Base-by-base conservation (phyloP, 2,797 vertebrate species). In the Denticeps clupeoides region DNA sequence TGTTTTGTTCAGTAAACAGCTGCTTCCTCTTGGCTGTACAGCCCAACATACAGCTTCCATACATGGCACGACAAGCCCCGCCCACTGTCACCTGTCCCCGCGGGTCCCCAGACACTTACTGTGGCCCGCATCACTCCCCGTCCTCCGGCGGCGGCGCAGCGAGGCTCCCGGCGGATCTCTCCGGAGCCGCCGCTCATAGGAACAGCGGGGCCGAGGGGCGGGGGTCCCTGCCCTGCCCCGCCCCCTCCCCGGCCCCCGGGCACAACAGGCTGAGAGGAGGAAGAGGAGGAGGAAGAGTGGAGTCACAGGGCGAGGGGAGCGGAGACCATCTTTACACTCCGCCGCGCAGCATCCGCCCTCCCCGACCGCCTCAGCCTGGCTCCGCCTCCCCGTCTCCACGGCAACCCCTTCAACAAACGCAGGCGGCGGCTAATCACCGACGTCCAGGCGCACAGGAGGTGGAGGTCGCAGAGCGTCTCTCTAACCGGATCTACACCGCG, bases 331-430 rank as follows among this genome's bases (percentile, higher is more conserved):
- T 67, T 77, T 73, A 73, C 71, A 59, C 45, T 51, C 40, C 51
- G 65, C 38, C 67, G 61, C 68, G 62, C 44, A 2, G n/a, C 8
- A 15, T 8, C 24, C 5, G 8, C 5, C 2, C 9, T 13, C 2
- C 15, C 6, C 9, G 19, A 7, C 35, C 37, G 19, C 15, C 59
- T 68, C 74, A 73, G 65, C 67, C 63, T 79, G 64, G 47, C 74
- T 50, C 52, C 53, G 58, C 52, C 70, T 51, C 64, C 69, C 79
- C 70, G 85, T 91, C 81, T 87, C 89, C 86, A 91, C 79, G 82
- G 88, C 85, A 91, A 93, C 89, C 82, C 82, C 83, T 86, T 87
- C 83, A 92, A 91, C 87, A 91, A 93, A 92, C n/a, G n/a, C n/a
- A n/a, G n/a, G n/a, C n/a, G 62, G 75, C 81, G 81, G 78, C 67